Base-by-base conservation (phyloP, 2,113 vertebrate species). In the Odontesthes bonariensis region DNA sequence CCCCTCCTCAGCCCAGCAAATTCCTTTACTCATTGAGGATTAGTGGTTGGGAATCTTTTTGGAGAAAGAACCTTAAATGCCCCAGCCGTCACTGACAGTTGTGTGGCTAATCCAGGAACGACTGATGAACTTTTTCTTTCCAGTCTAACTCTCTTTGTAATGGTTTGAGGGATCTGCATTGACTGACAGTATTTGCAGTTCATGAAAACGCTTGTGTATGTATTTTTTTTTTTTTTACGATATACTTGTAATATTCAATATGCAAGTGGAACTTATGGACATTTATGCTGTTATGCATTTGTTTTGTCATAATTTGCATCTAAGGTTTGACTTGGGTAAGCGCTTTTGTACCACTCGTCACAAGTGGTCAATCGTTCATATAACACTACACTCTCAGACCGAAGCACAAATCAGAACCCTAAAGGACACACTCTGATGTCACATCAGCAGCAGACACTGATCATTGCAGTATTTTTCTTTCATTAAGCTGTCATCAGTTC, bases 11-110 rank as follows among this genome's bases (percentile, higher is more conserved):
- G 70, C 80, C 77, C 14, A 38, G 77, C 79, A 82, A 88, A 92
- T 92, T 92, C 86, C 90, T 84, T 58, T 81, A 67, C 86, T 93
- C 84, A 84, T 63, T 63, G 82, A 78, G 91, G 93, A 92, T 94
- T 92, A 93, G 87, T 38, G 81, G 88, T 69, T 51, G 87, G 70
- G 85, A 90, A 87, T 89, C 77, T 81, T 79, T 84, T 77, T 89
- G 87, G 49, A 85, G 83, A 33, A 61, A 46, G 74, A 86, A 59
- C 73, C 75, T 89, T 65, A 80, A 88, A 89, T 68, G 70, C 61
- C 58, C 69, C 42, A 13, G 76, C 64, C 71, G 47, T 85, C 62
- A 17, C 58, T 81, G 88, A 86, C 71, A 59, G 84, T 84, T 32
- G 68, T 74, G 69, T 56, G 85, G 67, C 27, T 47, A 42, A 33